These are phyloP conservation scores for Melopsittacus undulatus DNA, from an alignment of 2,797 vertebrate species.

Conservation along the genomic window DNA sequence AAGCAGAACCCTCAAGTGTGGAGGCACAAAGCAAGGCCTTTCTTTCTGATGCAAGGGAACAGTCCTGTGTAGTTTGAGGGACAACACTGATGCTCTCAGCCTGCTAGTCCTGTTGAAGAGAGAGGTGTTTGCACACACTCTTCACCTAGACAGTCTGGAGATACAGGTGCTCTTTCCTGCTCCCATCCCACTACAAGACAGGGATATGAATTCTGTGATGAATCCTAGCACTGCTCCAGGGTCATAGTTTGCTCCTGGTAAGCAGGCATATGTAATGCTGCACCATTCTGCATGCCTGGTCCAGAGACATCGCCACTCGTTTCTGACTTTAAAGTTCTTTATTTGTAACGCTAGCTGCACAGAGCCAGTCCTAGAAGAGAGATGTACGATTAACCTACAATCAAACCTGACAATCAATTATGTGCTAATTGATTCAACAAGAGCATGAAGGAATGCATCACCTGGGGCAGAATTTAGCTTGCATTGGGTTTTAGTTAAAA, in stretches of 20 bases:
- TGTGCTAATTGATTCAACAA: neutral
- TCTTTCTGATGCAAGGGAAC: neutral
- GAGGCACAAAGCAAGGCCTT: neutral
- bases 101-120: neutral
- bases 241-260: neutral
- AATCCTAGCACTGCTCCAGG: neutral
- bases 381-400: neutral
- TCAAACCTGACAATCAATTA: neutral
- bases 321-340: neutral
- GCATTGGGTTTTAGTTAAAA: neutral
- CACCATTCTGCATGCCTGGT: neutral
- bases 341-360: neutral
- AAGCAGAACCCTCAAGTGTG: neutral
- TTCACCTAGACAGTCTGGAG: neutral
- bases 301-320: neutral
- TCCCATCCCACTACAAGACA: neutral
- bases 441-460: neutral
- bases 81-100: neutral
- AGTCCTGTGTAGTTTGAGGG: neutral
- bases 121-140: neutral
- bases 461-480: neutral
- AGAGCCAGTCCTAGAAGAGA: neutral
- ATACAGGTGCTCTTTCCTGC: accelerated
- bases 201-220: neutral
- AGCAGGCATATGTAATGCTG: neutral